These are phyloP conservation scores for Hanleya hanleyi DNA, from an alignment of 2,888 invertebrate species.

Conservation along the genomic window DNA sequence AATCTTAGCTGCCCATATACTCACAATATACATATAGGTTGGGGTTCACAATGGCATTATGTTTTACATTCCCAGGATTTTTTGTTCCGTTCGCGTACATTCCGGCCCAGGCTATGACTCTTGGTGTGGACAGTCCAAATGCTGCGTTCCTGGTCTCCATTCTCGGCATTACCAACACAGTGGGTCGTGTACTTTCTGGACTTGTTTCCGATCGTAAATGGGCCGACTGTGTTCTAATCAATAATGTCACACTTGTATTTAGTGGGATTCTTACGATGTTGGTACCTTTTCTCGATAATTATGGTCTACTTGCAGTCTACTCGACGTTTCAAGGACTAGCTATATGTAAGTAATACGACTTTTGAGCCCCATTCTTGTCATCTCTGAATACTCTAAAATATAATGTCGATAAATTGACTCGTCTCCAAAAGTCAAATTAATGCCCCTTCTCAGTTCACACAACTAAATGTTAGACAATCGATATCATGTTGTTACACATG, in stretches of 20 bases:
- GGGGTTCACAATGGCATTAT: too few species aligned
- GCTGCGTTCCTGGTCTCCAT: slow-evolving; percentile 84
- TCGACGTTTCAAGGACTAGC: slow-evolving; percentile 90
- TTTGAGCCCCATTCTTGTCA: too few species aligned
- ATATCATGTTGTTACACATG: too few species aligned
- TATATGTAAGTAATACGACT: slow-evolving; percentile 79
- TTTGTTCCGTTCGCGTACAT: slow-evolving; percentile 94
- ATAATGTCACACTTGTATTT: slow-evolving; percentile 89
- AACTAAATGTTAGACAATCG: too few species aligned
- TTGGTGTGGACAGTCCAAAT: slow-evolving; percentile 57
- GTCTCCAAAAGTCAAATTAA: too few species aligned
- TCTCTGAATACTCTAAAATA: too few species aligned
- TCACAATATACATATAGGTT: too few species aligned
- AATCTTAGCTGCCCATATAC: too few species aligned
- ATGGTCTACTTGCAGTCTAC: slow-evolving; percentile 84
- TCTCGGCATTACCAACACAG: slow-evolving; percentile 77
- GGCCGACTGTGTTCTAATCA: slow-evolving; percentile 88
- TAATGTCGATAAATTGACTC: too few species aligned
- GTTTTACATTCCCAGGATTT: slow-evolving; percentile 81
- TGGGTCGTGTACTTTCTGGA: slow-evolving; percentile 75
- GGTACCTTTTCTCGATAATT: slow-evolving; percentile 80
- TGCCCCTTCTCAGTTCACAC: too few species aligned
- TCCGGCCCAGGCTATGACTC: slow-evolving; percentile 51
- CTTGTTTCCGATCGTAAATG: slow-evolving; percentile 82
- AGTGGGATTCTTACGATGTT: slow-evolving; percentile 94